Evolutionary conservation across 1,140 invertebrate species (phyloP), one percentile per base, ranked within the genome.

Genomic region (Akabosia matsudoensis): DNA sequence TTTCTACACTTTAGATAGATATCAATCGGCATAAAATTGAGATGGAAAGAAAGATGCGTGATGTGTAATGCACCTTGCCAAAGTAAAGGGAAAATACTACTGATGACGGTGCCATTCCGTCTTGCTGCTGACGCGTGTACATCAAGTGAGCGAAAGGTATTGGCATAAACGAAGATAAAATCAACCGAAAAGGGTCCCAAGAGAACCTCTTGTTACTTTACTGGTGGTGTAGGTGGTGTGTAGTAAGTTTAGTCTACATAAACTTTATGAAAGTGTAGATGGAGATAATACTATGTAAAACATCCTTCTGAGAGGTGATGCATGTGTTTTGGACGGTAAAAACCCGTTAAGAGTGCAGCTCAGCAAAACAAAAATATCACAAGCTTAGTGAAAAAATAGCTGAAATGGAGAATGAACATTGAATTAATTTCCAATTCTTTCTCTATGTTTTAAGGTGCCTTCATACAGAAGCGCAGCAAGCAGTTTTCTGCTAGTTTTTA

Each of bases 91-190:
- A n/a, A n/a, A n/a, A n/a, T n/a, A n/a, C n/a, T n/a, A n/a, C n/a
- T n/a, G n/a, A n/a, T n/a, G n/a, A n/a, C n/a, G n/a, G 7, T 18
- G 7, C 37, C 37, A 45, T 45, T 45, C 37, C 18, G 7, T 45
- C 37, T 45, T 45, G 37, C 37, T 45, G 37, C 7, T 18, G 37
- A 45, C 37, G 37, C 37, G 54, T 56, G 54, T 56, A 22, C 54
- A 56, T 56, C 10, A 56, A 56, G n/a, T 56, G 54, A 24, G 24
- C 22, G 37, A 18, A 45, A 45, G 18, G 7, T 67, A 67, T 67
- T 67, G 61, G 61, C 61, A 31, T 67, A 67, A 67, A 67, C 31
- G 61, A 67, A 67, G 61, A 67, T 67, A 67, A 67, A 67, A 67
- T 67, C 61, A 31, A 31, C 61, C 3, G 61, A 67, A 67, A 30